These are phyloP conservation scores for Mesocentrotus franciscanus DNA, from an alignment of 53 echinoderm and acorn worm species.

Conservation along the genomic window DNA sequence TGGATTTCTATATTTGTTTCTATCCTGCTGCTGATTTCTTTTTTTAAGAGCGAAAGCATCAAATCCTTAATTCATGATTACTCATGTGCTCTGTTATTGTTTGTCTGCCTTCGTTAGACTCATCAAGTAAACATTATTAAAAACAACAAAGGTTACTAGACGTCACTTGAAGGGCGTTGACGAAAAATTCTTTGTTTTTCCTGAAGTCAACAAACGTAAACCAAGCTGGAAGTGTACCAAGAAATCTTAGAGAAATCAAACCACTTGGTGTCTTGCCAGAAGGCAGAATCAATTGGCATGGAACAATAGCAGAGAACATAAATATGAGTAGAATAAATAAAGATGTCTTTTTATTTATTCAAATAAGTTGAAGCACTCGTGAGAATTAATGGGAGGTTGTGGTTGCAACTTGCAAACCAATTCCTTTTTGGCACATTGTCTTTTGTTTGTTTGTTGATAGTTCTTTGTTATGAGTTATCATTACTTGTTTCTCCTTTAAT, in stretches of 20 bases:
- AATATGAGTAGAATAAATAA: neutral
- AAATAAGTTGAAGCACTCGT: neutral
- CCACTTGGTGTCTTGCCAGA: constrained; percentile 13
- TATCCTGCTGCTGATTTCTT: too few relatives aligned
- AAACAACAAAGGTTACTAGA: neutral
- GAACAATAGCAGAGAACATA: neutral
- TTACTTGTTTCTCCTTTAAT: neutral
- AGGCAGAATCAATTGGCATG: neutral
- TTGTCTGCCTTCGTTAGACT: neutral
- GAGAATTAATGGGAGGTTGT: neutral
- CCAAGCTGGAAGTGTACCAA: neutral
- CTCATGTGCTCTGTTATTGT: neutral
- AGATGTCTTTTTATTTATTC: constrained; percentile 5
- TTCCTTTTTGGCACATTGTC: constrained; percentile 42
- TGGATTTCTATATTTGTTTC: too few relatives aligned
- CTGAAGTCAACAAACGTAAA: neutral
- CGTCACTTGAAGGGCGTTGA: neutral
- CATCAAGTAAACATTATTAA: neutral
- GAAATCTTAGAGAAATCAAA: neutral
- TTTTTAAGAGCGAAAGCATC: neutral
- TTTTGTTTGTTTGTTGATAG: neutral
- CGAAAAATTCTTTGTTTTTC: neutral
- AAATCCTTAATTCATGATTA: neutral
- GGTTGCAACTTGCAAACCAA: neutral
- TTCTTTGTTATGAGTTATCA: neutral